Conservation (phyloP, 2,888 invertebrate genomes). For the Clivina fossor region DNA sequence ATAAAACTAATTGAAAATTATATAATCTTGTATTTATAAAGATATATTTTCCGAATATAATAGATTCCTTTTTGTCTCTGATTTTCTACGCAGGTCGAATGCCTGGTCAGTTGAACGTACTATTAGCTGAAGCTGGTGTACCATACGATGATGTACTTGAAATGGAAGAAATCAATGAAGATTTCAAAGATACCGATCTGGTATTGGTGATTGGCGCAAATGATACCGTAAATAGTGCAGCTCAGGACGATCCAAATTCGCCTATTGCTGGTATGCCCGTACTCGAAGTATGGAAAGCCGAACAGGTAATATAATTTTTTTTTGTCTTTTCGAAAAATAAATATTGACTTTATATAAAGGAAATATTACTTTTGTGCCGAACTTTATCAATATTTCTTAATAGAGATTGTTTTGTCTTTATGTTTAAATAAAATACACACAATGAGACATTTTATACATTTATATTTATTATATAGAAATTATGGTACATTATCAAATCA, state of each 20-base stretch:
- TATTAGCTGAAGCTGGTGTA: slow-evolving; percentile 90
- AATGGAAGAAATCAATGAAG: slow-evolving; percentile 91
- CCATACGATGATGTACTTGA: slow-evolving; percentile 87
- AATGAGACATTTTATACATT: too few relatives aligned
- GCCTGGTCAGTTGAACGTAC: slow-evolving; percentile 90
- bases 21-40: too few relatives aligned
- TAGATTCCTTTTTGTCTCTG: too few relatives aligned
- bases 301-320: slow-evolving; percentile 69
- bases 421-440: too few relatives aligned
- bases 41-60: too few relatives aligned
- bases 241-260: slow-evolving; percentile 87
- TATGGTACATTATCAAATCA: too few relatives aligned
- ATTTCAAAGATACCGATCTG: slow-evolving; percentile 81
- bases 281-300: slow-evolving; percentile 82
- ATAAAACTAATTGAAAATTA: too few relatives aligned
- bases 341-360: too few relatives aligned
- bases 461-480: too few relatives aligned
- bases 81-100: slow-evolving; percentile 88
- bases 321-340: slow-evolving; percentile 11
- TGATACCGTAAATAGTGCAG: slow-evolving; percentile 89
- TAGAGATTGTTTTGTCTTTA: too few relatives aligned
- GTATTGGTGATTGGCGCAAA: slow-evolving; percentile 87
- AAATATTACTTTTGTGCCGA: too few relatives aligned
- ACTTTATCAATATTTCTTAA: too few relatives aligned
- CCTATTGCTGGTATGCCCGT: slow-evolving; percentile 94